Base-by-base conservation (phyloP, 2,797 vertebrate genomes). In the Micromesistius poutassou region DNA sequence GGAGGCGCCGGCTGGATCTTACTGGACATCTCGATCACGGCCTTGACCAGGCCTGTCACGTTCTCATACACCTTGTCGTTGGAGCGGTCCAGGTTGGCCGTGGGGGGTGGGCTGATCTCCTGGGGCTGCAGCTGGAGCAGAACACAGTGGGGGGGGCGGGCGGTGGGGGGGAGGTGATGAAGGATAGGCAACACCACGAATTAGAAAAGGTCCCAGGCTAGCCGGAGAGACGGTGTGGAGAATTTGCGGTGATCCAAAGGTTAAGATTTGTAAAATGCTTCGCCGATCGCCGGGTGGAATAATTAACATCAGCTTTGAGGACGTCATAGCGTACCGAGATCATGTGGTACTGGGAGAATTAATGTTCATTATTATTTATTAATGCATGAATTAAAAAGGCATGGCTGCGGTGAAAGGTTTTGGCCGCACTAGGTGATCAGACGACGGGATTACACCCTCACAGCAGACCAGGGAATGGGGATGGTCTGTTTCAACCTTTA, bases 21-120 rank as follows among this genome's bases (percentile, higher is more conserved):
- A 83, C 97, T 99, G 38, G 98, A 99, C 98, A 99, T 99, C 86
- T 99, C 98, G 22, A 99, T 99, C 86, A 99, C 98, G 0, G 98
- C 98, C 84, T 99, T 99, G 81, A 99, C 98, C 91, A 99, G 85
- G 62, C 97, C 97, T 0, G 98, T 99, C 79, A 99, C 98, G 0
- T 99, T 98, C 92, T 99, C 98, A 4, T 99, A 99, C 76, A 99
- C 98, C 83, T 96, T 97, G 94, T 99, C 98, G 0, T 98, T 98
- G 79, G 98, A 98, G 79, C 98, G 97, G 87, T 99, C 98, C 89
- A 99, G 90, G 81, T 99, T 99, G 87, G 98, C 98, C 0, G 98
- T 99, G 62, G 98, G 98, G 0, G 97, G 98, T 0, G 98, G 97
- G 86, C 96, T 98, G 87, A 99, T 99, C 88, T 99, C 98, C 88